Base-by-base conservation (phyloP, 2,888 invertebrate species). In the Philereme vetulata region DNA sequence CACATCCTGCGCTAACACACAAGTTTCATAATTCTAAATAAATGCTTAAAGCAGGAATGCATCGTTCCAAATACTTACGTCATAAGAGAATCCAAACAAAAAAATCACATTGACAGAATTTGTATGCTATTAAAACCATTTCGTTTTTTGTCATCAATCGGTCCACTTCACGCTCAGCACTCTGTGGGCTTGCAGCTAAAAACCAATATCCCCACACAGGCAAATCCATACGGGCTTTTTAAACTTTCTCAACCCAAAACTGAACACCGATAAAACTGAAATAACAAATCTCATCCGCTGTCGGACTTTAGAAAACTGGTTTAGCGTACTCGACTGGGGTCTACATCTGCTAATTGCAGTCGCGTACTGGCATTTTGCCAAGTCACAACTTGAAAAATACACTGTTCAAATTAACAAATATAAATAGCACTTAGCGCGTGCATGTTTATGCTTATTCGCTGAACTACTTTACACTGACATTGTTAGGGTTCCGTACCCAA, bases 281-380 rank as follows among this genome's bases (percentile, higher is more conserved):
- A 72, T 76, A 81, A 77, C 75, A 78, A 80, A 80, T 79, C 76
- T 74, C 76, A 77, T 76, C 73, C 66, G 66, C 65, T 68, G 71
- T 75, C 72, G 70, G 75, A 77, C 73, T 78, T 76, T 67, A 72
- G 73, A 78, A 77, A 84, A 81, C 77, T 76, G 78, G 75, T 82
- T 84, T 77, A 82, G 77, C 78, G 73, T 68, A 75, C 78, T 84
- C 80, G 77, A 81, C 80, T 49, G 54, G 62, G 62, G 78, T 85
- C 84, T 85, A 86, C 88, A 88, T 86, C 87, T 86, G 85, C 85
- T 88, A 90, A 91, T 89, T 90, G 88, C 88, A 80, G 77, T 77
- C 81, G 82, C 77, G 83, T 79, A 78, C 81, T 80, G 89, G 90
- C 85, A 68, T 68, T 51, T 67, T 68, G 86, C 88, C 89, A 88